Evolutionary conservation across 2,113 vertebrate species (phyloP).

Genomic region (Emberiza fucata): DNA sequence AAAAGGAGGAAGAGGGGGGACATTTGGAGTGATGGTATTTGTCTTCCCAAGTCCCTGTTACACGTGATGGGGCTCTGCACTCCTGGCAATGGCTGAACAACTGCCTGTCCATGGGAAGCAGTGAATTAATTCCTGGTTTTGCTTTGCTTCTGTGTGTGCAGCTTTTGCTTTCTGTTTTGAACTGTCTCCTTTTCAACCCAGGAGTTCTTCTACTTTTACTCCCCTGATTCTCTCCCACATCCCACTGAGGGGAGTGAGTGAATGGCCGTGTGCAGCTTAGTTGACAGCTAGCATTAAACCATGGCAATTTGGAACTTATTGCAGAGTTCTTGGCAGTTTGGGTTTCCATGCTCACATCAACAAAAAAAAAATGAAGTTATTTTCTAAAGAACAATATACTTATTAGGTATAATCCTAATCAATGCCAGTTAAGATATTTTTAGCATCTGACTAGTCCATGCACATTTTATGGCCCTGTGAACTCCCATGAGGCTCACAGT

Average conservation of each 20-base stretch:
- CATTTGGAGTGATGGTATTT: neutral
- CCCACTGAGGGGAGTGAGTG: fast-evolving
- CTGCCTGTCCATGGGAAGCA: neutral
- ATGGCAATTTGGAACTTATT: neutral
- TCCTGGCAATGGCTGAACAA: neutral
- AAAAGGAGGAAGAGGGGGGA: fast-evolving
- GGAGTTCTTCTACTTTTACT: neutral
- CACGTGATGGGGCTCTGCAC: fast-evolving
- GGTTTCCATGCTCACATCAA: neutral
- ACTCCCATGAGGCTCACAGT: neutral
- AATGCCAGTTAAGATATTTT: neutral
- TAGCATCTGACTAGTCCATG: neutral
- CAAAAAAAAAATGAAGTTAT: neutral
- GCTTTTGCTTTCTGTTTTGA: neutral
- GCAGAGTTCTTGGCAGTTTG: neutral
- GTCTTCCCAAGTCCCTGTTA: neutral
- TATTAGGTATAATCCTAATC: neutral
- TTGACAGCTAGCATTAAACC: neutral
- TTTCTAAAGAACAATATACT: neutral
- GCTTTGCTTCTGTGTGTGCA: neutral
- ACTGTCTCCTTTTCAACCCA: neutral
- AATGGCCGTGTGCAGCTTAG: fast-evolving
- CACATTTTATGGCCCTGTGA: neutral
- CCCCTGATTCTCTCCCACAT: neutral
- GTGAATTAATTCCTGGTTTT: neutral